A percentile compares a stretch with the other conserved stretches of the same genome.
These are phyloP conservation scores for Stigmatopora nigra DNA, from an alignment of 2,113 vertebrate genomes.

Conservation along the genomic window DNA sequence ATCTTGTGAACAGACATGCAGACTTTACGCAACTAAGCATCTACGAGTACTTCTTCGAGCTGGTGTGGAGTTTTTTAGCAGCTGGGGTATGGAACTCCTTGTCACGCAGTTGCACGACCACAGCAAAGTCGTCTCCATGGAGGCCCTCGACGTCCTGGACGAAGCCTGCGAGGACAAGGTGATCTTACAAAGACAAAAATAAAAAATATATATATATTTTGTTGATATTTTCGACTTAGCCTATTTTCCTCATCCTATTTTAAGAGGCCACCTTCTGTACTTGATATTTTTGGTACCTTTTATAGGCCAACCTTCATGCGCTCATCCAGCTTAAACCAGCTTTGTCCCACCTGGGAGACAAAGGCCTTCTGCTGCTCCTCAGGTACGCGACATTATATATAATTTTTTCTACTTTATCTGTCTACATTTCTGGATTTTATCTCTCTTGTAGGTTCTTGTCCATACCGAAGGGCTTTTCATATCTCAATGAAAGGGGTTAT, in stretches of 20 bases:
- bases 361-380: slow-evolving; percentile 89
- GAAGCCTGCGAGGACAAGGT: slow-evolving; percentile 99
- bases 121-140: slow-evolving; percentile 89
- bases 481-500: slow-evolving; percentile 95
- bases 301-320: slow-evolving; percentile 94
- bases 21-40: slow-evolving; percentile 93
- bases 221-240: too few species aligned
- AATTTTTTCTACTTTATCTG: neutral
- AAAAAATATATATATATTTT: too few species aligned
- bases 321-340: slow-evolving; percentile 98
- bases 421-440: neutral
- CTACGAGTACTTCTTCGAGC: slow-evolving; percentile 89
- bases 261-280: neutral
- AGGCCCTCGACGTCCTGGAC: slow-evolving; percentile 94
- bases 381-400: slow-evolving; percentile 67
- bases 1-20: slow-evolving; percentile 72
- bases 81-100: slow-evolving; percentile 96
- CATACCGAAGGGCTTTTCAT: slow-evolving; percentile 97
- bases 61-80: slow-evolving; percentile 96
- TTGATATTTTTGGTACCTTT: slow-evolving; percentile 17
- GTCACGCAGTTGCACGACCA: slow-evolving; percentile 98
- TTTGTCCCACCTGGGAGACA: slow-evolving; percentile 94
- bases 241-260: too few species aligned
- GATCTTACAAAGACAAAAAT: too few species aligned
- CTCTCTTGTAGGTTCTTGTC: slow-evolving; percentile 83